Percentiles rank a stretch among this genome's conserved stretches.
phyloP scores from a whole-genome alignment of 2,113 vertebrate species.

The Ageneiosus marmoratus region DNA sequence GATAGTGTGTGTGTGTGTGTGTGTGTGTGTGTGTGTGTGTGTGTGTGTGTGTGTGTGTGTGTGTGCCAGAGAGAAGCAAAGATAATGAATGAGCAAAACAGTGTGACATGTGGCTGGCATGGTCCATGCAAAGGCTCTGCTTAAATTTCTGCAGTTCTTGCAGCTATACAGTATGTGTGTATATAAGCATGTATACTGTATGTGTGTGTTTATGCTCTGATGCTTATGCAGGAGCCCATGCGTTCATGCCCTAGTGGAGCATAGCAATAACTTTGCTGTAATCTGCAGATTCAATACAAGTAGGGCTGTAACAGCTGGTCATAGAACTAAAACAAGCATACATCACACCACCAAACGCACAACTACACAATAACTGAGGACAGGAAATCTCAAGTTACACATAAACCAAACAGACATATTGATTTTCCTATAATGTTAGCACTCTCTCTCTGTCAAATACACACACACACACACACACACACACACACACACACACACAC shows the following conservation, averaged over 20 bases:
- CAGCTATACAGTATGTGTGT: constrained; percentile 31
- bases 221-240: constrained; percentile 46
- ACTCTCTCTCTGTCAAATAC: not conserved
- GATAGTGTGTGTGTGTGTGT: constrained; percentile 21
- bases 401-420: constrained; percentile 37
- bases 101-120: not conserved
- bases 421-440: constrained; percentile 32
- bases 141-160: constrained; percentile 8
- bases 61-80: constrained; percentile 2
- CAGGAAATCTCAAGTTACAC: constrained; percentile 25
- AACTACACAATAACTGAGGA: constrained; percentile 13
- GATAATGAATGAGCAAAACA: constrained; percentile 3
- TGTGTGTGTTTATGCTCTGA: constrained; percentile 1
- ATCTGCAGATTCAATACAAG: constrained; percentile 31
- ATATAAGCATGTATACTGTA: constrained; percentile 25
- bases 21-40: constrained; percentile 6
- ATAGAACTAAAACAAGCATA: constrained; percentile 31
- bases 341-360: constrained; percentile 23
- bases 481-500: not conserved
- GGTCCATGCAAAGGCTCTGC: constrained; percentile 28
- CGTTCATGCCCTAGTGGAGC: constrained; percentile 52
- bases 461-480: not conserved
- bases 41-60: constrained; percentile 22
- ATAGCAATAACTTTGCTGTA: constrained; percentile 40
- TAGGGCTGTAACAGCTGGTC: constrained; percentile 33